Evolutionary conservation across 2,113 vertebrate species (phyloP), one percentile per base, ranked within the genome.

Genomic region (Esox niger): DNA sequence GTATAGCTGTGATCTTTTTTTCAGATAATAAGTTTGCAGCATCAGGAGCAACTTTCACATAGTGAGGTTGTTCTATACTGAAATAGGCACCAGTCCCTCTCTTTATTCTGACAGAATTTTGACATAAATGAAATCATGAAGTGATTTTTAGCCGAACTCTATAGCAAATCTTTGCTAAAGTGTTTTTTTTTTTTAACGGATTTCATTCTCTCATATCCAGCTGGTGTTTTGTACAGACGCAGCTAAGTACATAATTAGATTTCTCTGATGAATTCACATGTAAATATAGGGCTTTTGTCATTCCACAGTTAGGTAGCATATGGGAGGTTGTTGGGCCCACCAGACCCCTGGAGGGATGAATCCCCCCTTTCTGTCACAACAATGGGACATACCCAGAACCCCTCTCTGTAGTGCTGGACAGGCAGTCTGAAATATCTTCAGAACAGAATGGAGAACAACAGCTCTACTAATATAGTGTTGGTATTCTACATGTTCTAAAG

Each of bases 301-400:
- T 69, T 67, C 54, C 17, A 32, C 74, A 35, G 63, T 55, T 66
- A 75, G 55, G 52, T 69, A 61, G 52, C 70, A 59, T 71, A 30
- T 62, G 54, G 68, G 55, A 66, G 70, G 68, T 74, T 79, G 69
- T 77, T 70, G 71, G 66, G 82, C 76, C 46, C 72, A 78, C 68
- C 61, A 67, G 63, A 66, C 67, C 62, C 69, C 69, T 67, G 58
- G 68, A 75, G 69, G 66, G 61, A 78, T 69, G 47, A 66, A 75
- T 68, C 77, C 76, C 71, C 57, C 64, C 78, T 71, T 60, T 54
- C 70, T 46, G 52, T 38, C 69, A 72, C 35, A 66, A 89, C 84
- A 86, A 88, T 79, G 35, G 29, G 26, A 67, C 46, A 30, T n/a
- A 70, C 73, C 64, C 66, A 60, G 63, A 73, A 78, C 66, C 73